Evolutionary conservation across 1,140 invertebrate genomes (phyloP).

Genomic region (Zaprionus vittiger): DNA sequence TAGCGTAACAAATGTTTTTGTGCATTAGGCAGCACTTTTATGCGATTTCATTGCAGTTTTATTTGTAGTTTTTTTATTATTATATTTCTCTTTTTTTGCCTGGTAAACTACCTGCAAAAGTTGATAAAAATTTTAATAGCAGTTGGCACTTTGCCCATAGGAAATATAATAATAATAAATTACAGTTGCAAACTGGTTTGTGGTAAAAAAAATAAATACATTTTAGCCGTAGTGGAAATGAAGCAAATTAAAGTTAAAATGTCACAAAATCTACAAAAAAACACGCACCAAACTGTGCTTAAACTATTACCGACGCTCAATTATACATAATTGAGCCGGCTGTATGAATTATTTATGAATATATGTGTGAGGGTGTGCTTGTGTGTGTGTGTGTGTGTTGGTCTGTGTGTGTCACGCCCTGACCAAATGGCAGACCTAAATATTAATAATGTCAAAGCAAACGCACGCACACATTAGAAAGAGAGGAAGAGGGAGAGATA

Average conservation of each 20-base stretch:
- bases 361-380: slow-evolving; percentile 2
- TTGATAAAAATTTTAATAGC: slow-evolving; percentile 56
- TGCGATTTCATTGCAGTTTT: slow-evolving; percentile 14
- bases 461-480: slow-evolving; percentile 4
- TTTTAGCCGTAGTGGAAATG: slow-evolving; percentile 42
- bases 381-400: slow-evolving; percentile 15
- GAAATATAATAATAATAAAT: slow-evolving; percentile 73
- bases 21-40: slow-evolving; percentile 62
- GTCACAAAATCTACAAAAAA: slow-evolving; percentile 18
- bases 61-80: slow-evolving; percentile 41
- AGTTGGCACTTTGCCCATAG: slow-evolving; percentile 60
- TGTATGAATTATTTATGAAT: slow-evolving; percentile 49
- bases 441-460: slow-evolving; percentile 51
- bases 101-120: slow-evolving; percentile 35
- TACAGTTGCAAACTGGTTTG: slow-evolving; percentile 66
- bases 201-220: slow-evolving; percentile 36
- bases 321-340: slow-evolving; percentile 50
- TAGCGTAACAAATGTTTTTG: slow-evolving; percentile 60
- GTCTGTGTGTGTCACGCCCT: slow-evolving; percentile 26
- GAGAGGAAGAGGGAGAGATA: background rate
- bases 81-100: slow-evolving; percentile 7
- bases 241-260: slow-evolving; percentile 44
- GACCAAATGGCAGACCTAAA: slow-evolving; percentile 46
- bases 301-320: slow-evolving; percentile 53
- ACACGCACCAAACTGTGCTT: slow-evolving; percentile 37